Conservation (phyloP, 2,113 vertebrate species). For the Columbina picui region DNA sequence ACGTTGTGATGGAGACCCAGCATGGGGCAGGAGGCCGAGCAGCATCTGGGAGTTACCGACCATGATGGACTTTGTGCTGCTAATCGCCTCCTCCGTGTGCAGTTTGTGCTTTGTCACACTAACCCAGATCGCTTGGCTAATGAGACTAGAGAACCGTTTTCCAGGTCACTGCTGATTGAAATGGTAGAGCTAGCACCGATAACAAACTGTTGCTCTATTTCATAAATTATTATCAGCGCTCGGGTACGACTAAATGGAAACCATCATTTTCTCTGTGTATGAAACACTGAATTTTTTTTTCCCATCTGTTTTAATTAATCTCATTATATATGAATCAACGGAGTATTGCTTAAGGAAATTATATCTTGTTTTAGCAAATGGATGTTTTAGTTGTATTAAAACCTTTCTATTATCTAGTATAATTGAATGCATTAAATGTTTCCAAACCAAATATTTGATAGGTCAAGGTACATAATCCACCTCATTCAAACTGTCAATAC, state of each 20-base stretch:
- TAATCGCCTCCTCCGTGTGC: not conserved
- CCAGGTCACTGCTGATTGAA: not conserved
- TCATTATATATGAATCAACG: not conserved
- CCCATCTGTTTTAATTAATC: not conserved
- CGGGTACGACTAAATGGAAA: fast-evolving
- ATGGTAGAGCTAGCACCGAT: not conserved
- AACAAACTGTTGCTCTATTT: not conserved
- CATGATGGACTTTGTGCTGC: not conserved
- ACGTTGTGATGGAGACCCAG: not conserved
- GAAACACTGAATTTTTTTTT: not conserved
- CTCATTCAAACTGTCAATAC: not conserved
- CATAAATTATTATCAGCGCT: not conserved
- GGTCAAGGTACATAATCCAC: not conserved
- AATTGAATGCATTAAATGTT: constrained; percentile 16
- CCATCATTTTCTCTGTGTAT: not conserved
- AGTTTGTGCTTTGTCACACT: not conserved
- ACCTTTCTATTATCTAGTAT: not conserved
- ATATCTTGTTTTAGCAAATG: not conserved
- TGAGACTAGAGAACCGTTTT: not conserved
- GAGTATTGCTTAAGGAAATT: not conserved
- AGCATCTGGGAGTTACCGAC: not conserved
- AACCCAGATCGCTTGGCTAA: not conserved
- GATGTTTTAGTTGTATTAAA: not conserved
- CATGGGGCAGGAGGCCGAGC: not conserved
- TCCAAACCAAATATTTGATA: constrained; percentile 43